phyloP scores from a whole-genome alignment of 2,888 invertebrate species.

The Anagyrus pseudococci region DNA sequence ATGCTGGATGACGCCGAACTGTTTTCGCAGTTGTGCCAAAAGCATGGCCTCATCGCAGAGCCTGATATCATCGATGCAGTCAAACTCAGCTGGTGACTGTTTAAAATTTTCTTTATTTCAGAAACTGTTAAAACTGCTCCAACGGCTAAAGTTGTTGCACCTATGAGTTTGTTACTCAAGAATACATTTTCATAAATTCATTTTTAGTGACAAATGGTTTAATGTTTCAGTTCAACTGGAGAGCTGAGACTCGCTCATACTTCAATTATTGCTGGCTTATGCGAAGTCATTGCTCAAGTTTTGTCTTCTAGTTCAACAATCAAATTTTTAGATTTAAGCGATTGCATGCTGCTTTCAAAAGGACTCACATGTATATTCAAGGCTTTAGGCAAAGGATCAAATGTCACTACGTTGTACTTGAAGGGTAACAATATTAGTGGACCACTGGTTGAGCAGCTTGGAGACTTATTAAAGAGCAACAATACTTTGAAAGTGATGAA shows the following conservation, averaged over 20 bases:
- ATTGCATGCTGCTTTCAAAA: constrained; percentile 59
- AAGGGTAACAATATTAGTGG: constrained; percentile 59
- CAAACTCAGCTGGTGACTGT: constrained; percentile 50
- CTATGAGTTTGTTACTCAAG: too few relatives aligned
- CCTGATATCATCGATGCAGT: constrained; percentile 50
- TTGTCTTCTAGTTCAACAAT: constrained; percentile 56
- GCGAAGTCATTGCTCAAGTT: constrained; percentile 56
- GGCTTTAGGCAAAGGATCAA: constrained; percentile 54
- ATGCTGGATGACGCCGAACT: constrained; percentile 49
- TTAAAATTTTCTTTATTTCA: constrained; percentile 9
- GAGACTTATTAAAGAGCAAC: constrained; percentile 54
- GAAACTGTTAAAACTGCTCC: too few relatives aligned
- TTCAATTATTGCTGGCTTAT: constrained; percentile 52
- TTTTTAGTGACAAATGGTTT: neutral
- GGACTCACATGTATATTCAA: constrained; percentile 54
- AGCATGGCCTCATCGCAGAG: constrained; percentile 46
- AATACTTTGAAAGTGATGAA: constrained; percentile 51
- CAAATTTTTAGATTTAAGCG: constrained; percentile 54
- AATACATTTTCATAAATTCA: too few relatives aligned
- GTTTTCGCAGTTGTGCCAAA: constrained; percentile 50
- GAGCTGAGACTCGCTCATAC: constrained; percentile 48
- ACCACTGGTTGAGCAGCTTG: constrained; percentile 51
- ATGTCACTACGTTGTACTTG: constrained; percentile 54
- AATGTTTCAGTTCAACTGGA: constrained; percentile 48
- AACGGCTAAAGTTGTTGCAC: too few relatives aligned